Evolutionary conservation across 2,113 vertebrate species (phyloP), one percentile per base, ranked within the genome.

Genomic region (Cathartes aura): DNA sequence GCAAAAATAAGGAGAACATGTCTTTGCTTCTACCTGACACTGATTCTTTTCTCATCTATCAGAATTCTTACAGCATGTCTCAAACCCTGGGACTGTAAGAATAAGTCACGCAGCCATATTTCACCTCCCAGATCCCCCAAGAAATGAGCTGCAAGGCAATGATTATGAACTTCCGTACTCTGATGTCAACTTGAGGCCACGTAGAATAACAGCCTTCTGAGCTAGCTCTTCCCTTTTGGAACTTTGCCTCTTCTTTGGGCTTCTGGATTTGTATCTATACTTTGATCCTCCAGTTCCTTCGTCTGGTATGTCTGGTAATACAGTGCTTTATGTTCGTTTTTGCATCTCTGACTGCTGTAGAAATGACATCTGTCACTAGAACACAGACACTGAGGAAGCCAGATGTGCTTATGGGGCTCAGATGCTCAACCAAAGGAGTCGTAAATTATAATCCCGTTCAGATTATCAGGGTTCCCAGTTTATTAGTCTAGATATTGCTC

Each of bases 1-100:
- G 30, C 22, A 70, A 73, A 86, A 82, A 9, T 30, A 19, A 58
- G 24, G 47, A 82, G 23, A 87, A 12, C 0, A 0, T 21, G 3
- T 23, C 12, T 71, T 74, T 74, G 20, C 18, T 85, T 82, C 47
- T 36, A 4, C 45, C 26, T 83, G 40, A 36, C 10, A 4, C 17
- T 4, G 6, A 14, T 52, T 67, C 8, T 56, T 68, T 76, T 43
- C 40, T 67, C 13, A 40, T 8, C 36, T 23, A 0, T 47, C 59
- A 76, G 43, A 68, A 87, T 52, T 76, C 67, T 86, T 58, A 29
- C 18, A 82, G 48, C 14, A 6, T 20, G 5, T 36, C 50, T 83
- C 58, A 43, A 15, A 14, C 5, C 9, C 18, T 45, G 36, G 27
- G 36, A 20, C 40, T 68, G 10, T 22, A 30, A 47, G 12, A 83